phyloP scores from a whole-genome alignment of 2,113 vertebrate genomes.

The Murina feae region DNA sequence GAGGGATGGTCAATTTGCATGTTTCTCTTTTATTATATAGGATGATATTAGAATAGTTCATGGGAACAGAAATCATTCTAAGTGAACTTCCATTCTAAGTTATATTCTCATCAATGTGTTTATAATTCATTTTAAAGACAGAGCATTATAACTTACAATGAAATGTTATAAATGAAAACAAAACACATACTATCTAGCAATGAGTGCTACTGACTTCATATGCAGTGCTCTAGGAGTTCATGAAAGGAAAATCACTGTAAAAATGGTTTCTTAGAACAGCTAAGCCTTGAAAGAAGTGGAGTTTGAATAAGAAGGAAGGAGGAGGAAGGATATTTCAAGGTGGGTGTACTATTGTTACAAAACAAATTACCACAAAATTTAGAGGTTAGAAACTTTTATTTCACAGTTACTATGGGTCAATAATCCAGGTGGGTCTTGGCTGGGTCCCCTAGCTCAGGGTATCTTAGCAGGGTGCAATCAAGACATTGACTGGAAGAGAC shows the following conservation, averaged over 20 bases:
- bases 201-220: not conserved
- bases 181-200: not conserved
- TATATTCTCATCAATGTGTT: not conserved
- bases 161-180: not conserved
- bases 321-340: not conserved
- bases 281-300: not conserved
- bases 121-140: slow-evolving; percentile 17
- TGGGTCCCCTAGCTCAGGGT: not conserved
- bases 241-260: not conserved
- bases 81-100: not conserved
- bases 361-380: not conserved
- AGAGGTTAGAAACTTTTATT: not conserved
- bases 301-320: not conserved
- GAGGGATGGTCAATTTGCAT: too few species aligned
- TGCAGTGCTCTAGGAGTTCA: not conserved
- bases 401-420: not conserved
- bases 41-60: not conserved
- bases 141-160: not conserved
- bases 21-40: too few species aligned
- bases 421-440: not conserved
- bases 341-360: not conserved
- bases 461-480: not conserved
- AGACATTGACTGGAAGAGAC: not conserved
- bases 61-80: not conserved
- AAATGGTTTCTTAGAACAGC: not conserved